phyloP scores from a whole-genome alignment of 2,888 invertebrate species.

The Torymus aiolomorphi region DNA sequence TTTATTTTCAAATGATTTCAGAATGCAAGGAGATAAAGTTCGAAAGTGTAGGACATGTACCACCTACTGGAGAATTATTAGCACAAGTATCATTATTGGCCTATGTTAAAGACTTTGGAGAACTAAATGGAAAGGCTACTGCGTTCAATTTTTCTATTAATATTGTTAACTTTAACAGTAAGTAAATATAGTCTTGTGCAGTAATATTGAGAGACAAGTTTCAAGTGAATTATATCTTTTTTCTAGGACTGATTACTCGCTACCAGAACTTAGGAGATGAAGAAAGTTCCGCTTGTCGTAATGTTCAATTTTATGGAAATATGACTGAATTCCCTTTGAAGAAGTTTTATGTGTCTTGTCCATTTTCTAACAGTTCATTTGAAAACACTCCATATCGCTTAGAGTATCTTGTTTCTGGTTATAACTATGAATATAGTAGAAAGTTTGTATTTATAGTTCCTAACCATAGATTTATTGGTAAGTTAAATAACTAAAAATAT shows the following conservation, averaged over 20 bases:
- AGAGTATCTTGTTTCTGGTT: conserved; percentile 64
- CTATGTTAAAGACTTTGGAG: conserved; percentile 62
- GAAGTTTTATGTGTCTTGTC: conserved; percentile 68
- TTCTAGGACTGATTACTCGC: conserved; percentile 65
- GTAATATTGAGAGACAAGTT: too few relatives aligned
- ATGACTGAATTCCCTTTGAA: conserved; percentile 52
- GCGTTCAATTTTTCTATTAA: conserved; percentile 70
- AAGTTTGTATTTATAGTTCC: conserved; percentile 70
- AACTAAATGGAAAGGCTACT: conserved; percentile 60
- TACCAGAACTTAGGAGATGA: conserved; percentile 66
- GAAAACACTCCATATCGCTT: conserved; percentile 67
- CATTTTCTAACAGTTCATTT: conserved; percentile 63
- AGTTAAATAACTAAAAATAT: conserved; percentile 32
- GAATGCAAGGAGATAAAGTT: conserved; percentile 67
- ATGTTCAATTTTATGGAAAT: conserved; percentile 61
- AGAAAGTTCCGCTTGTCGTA: conserved; percentile 64
- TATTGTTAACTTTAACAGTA: conserved; percentile 67
- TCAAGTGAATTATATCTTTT: too few relatives aligned
- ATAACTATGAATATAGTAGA: conserved; percentile 66
- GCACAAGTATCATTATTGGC: conserved; percentile 66
- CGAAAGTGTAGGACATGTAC: conserved; percentile 60
- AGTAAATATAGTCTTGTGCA: conserved; percentile 48
- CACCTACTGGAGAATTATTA: conserved; percentile 57
- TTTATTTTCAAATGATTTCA: conserved; percentile 42
- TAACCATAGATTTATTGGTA: conserved; percentile 66